Conservation (phyloP, 2,797 vertebrate genomes). For the Spatula clypeata region DNA sequence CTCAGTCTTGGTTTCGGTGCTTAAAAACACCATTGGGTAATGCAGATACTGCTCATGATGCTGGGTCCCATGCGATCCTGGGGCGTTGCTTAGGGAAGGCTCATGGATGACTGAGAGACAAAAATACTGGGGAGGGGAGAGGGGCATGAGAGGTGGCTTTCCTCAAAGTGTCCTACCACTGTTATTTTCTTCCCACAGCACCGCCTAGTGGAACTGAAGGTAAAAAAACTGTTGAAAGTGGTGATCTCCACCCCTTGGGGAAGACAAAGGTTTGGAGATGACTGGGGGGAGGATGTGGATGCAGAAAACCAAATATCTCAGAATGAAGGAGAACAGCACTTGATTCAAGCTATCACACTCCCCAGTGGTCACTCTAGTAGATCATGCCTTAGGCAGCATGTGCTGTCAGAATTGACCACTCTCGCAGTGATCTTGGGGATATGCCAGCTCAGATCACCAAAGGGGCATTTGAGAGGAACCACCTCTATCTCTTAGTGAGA, state of each 20-base stretch:
- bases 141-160: too few relatives aligned
- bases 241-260: neutral
- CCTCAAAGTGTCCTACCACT: neutral
- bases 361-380: neutral
- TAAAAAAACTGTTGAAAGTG: constrained; percentile 36
- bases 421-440: neutral
- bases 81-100: neutral
- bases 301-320: neutral
- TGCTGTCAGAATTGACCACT: neutral
- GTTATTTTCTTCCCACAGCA: constrained; percentile 42
- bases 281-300: neutral
- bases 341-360: neutral
- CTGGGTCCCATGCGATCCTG: neutral
- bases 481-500: neutral
- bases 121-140: neutral
- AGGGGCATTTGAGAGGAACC: neutral
- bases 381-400: neutral
- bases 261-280: constrained; percentile 29
- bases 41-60: neutral
- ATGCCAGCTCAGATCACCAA: neutral
- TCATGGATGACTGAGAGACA: neutral
- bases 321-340: neutral
- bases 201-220: constrained; percentile 62
- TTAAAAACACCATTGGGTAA: neutral
- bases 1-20: neutral